These are phyloP conservation scores for Rhinolophus ferrumequinum DNA, from an alignment of 2,113 vertebrate species.

Conservation along the genomic window DNA sequence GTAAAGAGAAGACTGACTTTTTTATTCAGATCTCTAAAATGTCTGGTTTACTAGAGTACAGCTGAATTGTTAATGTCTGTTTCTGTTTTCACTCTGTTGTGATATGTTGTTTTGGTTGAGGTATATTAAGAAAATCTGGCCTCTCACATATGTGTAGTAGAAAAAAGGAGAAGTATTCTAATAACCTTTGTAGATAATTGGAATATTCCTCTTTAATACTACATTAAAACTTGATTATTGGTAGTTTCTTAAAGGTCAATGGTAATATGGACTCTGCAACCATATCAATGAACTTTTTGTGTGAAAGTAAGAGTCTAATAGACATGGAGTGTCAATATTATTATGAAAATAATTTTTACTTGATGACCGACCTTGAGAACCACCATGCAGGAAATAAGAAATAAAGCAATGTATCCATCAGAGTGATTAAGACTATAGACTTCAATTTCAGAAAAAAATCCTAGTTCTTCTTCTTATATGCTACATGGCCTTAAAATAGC, in stretches of 20 bases:
- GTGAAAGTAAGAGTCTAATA: neutral
- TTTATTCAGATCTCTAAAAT: neutral
- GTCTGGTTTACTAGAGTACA: neutral
- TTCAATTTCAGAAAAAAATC: neutral
- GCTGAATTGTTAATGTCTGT: neutral
- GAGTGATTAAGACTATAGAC: neutral
- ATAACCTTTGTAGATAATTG: neutral
- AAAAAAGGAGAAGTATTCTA: neutral
- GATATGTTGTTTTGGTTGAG: neutral
- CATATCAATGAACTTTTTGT: neutral
- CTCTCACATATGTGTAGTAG: neutral
- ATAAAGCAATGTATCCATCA: neutral
- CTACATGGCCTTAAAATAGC: neutral
- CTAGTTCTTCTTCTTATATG: neutral
- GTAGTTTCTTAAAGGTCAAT: neutral
- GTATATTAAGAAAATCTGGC: neutral
- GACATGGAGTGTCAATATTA: neutral
- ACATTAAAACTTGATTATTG: neutral
- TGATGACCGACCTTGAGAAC: neutral
- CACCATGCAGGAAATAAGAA: neutral
- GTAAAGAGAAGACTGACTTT: neutral
- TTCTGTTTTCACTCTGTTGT: neutral
- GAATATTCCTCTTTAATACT: neutral
- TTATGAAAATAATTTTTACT: neutral
- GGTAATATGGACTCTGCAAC: neutral